Evolutionary conservation across 2,113 vertebrate genomes (phyloP), one percentile per base, ranked within the genome.

Genomic region (Cisticola juncidis): DNA sequence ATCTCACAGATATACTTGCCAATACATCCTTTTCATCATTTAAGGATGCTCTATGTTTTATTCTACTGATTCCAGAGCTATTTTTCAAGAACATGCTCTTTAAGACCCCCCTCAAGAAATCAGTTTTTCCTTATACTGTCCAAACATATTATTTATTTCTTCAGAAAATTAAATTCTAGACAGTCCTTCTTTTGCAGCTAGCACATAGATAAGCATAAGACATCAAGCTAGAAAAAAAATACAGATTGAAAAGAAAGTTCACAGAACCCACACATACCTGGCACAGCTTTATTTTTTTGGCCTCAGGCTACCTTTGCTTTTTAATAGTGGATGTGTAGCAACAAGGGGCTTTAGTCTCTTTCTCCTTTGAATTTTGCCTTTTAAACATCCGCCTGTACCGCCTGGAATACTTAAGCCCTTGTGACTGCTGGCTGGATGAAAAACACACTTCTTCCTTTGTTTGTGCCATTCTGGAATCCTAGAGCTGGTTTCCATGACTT

Each of bases 401-500:
- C 61, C 61, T 87, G 48, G 92, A 95, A 96, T 95, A 91, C 94
- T 91, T 96, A 96, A 91, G 90, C 18, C 28, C 65, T 79, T 91
- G 65, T 79, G 53, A 81, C 51, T 86, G 45, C 36, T 79, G 53
- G 33, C 31, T 94, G 77, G 66, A 81, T 73, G 47, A 87, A 95
- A 94, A 95, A 58, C 22, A 91, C 83, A 91, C 92, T 95, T 92
- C 81, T 65, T 81, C 53, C 79, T 92, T 94, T 92, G 80, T 96
- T 92, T 2, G 1, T 71, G 50, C 24, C 78, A 72, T 82, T 87
- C 65, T 81, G 58, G 65, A 90, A 22, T 72, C 87, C 85, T 87
- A 76, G 70, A 69, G 53, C 56, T 91, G 57, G 85, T 95, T 97
- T 96, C 96, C 90, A 96, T 96, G 81, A 95, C 94, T 96, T 91